Conservation (phyloP, 2,888 invertebrate species). For the Galerucella nymphaeae region DNA sequence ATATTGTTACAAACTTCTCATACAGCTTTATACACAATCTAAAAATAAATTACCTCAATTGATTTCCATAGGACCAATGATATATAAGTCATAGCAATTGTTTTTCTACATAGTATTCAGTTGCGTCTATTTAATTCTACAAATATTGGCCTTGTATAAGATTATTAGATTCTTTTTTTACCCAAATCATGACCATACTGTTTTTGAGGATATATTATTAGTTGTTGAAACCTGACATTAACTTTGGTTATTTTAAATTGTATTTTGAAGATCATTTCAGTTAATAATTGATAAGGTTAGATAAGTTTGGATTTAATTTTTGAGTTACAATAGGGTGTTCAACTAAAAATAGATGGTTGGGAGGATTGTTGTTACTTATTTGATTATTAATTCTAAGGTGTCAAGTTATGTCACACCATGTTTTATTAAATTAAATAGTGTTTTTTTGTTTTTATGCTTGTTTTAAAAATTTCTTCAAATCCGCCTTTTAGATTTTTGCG, state of each 20-base stretch:
- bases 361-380: too few relatives aligned
- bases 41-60: slow-evolving; percentile 20
- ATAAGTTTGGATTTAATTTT: too few relatives aligned
- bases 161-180: slow-evolving; percentile 56
- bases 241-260: background rate
- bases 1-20: slow-evolving; percentile 36
- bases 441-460: too few relatives aligned
- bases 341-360: too few relatives aligned
- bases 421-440: too few relatives aligned
- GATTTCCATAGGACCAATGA: slow-evolving; percentile 33
- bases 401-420: too few relatives aligned
- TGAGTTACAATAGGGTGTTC: too few relatives aligned
- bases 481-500: too few relatives aligned
- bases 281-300: background rate
- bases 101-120: slow-evolving; percentile 52
- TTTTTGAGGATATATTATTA: slow-evolving; percentile 41
- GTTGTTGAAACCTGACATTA: slow-evolving; percentile 32
- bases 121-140: slow-evolving; percentile 51
- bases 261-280: too few relatives aligned
- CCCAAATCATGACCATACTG: slow-evolving; percentile 43
- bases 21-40: slow-evolving; percentile 7
- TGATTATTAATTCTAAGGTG: too few relatives aligned
- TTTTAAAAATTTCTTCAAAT: too few relatives aligned
- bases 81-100: slow-evolving; percentile 53
- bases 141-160: slow-evolving; percentile 54